Evolutionary conservation across 2,797 vertebrate genomes (phyloP), one percentile per base, ranked within the genome.

Genomic region (Argentina silus): DNA sequence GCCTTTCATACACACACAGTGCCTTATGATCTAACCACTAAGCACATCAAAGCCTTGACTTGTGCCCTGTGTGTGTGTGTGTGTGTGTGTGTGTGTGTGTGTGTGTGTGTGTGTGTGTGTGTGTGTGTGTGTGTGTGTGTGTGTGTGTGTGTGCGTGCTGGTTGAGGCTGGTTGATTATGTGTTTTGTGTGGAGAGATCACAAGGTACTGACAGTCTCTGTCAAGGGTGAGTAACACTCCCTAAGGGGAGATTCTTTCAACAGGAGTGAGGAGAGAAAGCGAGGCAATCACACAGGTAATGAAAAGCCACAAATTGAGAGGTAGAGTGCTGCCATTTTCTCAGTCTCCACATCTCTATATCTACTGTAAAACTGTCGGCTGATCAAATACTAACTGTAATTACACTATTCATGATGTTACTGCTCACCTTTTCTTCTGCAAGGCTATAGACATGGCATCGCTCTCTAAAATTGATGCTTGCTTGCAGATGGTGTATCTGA

Each of bases 121-220:
- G 27, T 43, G 65, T 67, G 53, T 66, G 50, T 45, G 10, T 70
- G 68, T 60, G 60, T 72, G 73, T 80, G 72, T 73, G 69, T 76
- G 69, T 82, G 55, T 47, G 64, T 74, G 70, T 75, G 15, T 71
- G 73, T 66, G 47, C 78, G 42, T 44, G 73, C 11, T 68, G 15
- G 36, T 63, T 59, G 19, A 47, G 63, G 44, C 45, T 21, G 8
- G 14, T 64, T 42, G 12, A 11, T 62, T 51, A 63, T 87, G 76
- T 78, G 83, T 78, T 84, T 86, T 86, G 85, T 84, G 80, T 76
- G 67, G 68, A 66, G 67, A 88, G 82, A 90, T 91, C 85, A 88
- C 78, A 90, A 86, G 83, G 77, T 80, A 78, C 76, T 66, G 73
- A 78, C 77, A 71, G 83, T 51, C 69, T 84, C 62, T 81, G 56